A percentile compares a stretch with the other conserved stretches of the same genome.
Conservation (phyloP, 1,140 invertebrate species). For the Coboldia fuscipes region DNA sequence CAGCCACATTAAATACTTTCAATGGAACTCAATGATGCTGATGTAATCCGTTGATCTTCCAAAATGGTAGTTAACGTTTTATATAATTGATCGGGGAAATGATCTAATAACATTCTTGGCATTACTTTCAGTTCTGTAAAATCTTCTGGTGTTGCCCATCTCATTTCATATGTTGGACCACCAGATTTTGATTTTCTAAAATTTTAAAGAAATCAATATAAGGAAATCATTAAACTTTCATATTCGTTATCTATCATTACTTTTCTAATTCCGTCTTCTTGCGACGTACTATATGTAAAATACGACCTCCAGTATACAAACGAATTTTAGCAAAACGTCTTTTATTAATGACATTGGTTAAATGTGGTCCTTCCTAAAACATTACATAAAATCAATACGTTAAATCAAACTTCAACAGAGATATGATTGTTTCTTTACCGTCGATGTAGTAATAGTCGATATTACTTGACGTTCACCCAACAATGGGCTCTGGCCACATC, state of each 20-base stretch:
- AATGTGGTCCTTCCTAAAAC: constrained; percentile 38
- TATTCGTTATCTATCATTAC: constrained; percentile 14
- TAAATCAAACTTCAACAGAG: background rate
- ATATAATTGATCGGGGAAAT: constrained; percentile 47
- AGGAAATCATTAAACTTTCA: background rate
- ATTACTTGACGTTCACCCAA: constrained; percentile 17
- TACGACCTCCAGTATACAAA: constrained; percentile 45
- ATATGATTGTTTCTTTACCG: constrained; percentile 6
- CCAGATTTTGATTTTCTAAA: constrained; percentile 33
- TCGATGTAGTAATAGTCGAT: constrained; percentile 17
- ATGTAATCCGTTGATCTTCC: constrained; percentile 25
- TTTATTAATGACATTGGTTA: constrained; percentile 38
- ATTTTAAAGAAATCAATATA: constrained; percentile 2
- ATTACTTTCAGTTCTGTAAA: constrained; percentile 51
- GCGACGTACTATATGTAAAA: constrained; percentile 43
- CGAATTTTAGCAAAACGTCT: constrained; percentile 42
- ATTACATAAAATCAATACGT: constrained; percentile 2
- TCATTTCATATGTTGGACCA: constrained; percentile 42
- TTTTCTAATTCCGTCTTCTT: constrained; percentile 42
- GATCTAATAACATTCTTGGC: constrained; percentile 54
- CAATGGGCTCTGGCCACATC: constrained; percentile 25
- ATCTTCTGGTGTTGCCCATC: constrained; percentile 50
- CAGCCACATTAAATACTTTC: too few species aligned
- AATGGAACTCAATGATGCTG: too few species aligned
- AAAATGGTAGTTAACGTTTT: constrained; percentile 38